Conservation (phyloP, 2,888 invertebrate genomes). For the Polylopha cassiicola region DNA sequence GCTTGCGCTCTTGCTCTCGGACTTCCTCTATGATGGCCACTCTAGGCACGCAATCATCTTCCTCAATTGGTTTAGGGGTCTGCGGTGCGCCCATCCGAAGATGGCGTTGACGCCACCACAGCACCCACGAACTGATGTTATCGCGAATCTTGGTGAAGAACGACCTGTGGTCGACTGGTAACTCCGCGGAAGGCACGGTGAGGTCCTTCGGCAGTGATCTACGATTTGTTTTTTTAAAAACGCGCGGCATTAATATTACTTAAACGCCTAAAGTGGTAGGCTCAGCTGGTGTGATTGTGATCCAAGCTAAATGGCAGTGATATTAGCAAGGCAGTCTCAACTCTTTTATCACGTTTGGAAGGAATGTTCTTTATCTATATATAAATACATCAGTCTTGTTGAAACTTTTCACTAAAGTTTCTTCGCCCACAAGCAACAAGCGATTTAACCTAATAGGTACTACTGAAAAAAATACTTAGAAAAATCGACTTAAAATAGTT, state of each 20-base stretch:
- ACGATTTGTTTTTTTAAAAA: conserved; percentile 15
- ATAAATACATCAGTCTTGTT: conserved; percentile 38
- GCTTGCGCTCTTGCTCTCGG: conserved; percentile 50
- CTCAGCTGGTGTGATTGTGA: conserved; percentile 45
- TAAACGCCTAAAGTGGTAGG: conserved; percentile 37
- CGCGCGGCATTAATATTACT: conserved; percentile 28
- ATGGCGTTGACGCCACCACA: conserved; percentile 74
- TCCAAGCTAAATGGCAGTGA: conserved; percentile 51
- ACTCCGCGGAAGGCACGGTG: conserved; percentile 37
- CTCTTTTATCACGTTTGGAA: conserved; percentile 25
- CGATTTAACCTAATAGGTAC: no score
- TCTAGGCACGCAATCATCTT: conserved; percentile 60
- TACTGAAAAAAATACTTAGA: conserved; percentile 36
- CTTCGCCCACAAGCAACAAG: conserved; percentile 50
- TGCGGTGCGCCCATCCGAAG: conserved; percentile 74
- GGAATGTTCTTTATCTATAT: conserved; percentile 19
- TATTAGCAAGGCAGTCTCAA: conserved; percentile 31
- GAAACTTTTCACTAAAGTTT: conserved; percentile 33
- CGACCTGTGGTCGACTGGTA: conserved; percentile 31
- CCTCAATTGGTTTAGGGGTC: conserved; percentile 64
- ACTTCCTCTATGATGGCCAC: conserved; percentile 55
- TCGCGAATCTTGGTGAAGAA: conserved; percentile 66
- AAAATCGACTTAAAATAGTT: conserved; percentile 41
- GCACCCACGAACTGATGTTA: conserved; percentile 70
- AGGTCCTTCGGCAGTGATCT: conserved; percentile 31